Evolutionary conservation across 2,113 vertebrate genomes (phyloP).

Genomic region (Plestiodon gilberti): DNA sequence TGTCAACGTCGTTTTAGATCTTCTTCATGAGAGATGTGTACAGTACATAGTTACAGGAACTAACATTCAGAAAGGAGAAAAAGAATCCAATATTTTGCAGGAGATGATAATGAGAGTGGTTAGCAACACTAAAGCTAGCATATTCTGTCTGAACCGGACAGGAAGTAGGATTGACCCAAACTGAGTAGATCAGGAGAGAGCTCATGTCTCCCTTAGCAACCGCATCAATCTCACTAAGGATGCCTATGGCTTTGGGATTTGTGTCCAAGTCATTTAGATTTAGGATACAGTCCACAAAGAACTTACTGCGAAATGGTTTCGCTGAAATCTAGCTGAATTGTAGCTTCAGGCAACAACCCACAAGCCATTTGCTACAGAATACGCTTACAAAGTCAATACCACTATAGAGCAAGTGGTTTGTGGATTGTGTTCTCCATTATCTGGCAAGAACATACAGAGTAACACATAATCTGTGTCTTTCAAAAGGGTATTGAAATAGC

Average conservation of each 20-base stretch:
- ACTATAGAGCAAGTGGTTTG: not conserved
- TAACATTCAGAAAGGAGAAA: not conserved
- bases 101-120: not conserved
- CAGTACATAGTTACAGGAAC: not conserved
- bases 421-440: slow-evolving; percentile 1
- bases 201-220: not conserved
- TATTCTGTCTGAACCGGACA: not conserved
- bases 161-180: not conserved
- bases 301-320: not conserved
- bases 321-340: not conserved
- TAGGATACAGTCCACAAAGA: not conserved
- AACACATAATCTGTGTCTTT: not conserved
- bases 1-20: not conserved
- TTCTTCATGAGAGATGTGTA: not conserved
- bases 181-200: not conserved
- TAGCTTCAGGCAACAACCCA: not conserved
- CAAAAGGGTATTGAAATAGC: not conserved
- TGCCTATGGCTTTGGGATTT: not conserved
- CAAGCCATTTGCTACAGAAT: not conserved
- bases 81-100: not conserved
- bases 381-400: not conserved
- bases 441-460: not conserved
- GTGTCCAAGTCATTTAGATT: not conserved
- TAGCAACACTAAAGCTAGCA: not conserved
- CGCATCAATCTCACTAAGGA: not conserved